phyloP scores from a whole-genome alignment of 2,797 vertebrate genomes.

The Clamator glandarius region DNA sequence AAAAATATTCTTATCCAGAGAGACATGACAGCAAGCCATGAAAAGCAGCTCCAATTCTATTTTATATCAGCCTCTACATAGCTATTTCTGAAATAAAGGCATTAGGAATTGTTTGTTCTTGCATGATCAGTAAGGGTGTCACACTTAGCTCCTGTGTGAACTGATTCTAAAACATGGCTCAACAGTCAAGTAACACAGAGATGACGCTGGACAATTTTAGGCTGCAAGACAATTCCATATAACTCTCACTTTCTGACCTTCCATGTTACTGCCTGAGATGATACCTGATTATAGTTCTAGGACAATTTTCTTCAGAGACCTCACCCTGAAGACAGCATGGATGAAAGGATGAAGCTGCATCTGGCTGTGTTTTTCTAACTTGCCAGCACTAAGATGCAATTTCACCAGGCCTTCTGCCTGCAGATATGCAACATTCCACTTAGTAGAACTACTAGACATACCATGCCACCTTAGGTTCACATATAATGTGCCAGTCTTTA shows the following conservation, averaged over 20 bases:
- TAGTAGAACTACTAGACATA: not conserved
- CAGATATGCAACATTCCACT: not conserved
- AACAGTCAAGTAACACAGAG: not conserved
- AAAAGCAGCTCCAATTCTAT: not conserved
- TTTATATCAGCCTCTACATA: not conserved
- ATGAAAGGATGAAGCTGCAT: not conserved
- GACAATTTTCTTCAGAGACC: not conserved
- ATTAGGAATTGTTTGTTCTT: not conserved
- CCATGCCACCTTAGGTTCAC: rapidly evolving
- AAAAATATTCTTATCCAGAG: not conserved
- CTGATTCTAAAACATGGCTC: not conserved
- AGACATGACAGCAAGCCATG: not conserved
- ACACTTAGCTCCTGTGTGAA: not conserved
- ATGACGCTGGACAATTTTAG: not conserved
- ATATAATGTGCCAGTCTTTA: rapidly evolving
- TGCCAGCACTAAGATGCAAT: not conserved
- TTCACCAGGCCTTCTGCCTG: not conserved
- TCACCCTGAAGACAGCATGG: not conserved
- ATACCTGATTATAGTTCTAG: not conserved
- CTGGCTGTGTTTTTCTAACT: not conserved
- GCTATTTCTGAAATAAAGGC: not conserved
- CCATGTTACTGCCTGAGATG: not conserved
- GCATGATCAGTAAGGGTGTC: not conserved
- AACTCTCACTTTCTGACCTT: not conserved
- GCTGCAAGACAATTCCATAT: not conserved